Base-by-base conservation (phyloP, 2,888 invertebrate genomes). In the Cordylochernes scorpioides region DNA sequence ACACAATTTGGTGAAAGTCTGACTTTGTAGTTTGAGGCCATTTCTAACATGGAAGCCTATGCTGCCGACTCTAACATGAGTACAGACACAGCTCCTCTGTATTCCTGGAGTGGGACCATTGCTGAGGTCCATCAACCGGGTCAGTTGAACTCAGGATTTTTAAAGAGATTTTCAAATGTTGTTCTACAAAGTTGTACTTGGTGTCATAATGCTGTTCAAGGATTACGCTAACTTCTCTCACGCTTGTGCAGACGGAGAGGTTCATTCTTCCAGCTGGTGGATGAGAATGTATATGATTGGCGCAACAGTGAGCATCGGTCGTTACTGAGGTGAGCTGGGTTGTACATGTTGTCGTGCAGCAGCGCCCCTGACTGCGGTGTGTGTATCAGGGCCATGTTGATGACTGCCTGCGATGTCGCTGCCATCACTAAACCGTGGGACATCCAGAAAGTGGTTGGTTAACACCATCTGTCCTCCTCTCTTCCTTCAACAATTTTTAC, bases 371-470 rank as follows among this genome's bases (percentile, higher is more conserved):
- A 19, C n/a, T n/a, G n/a, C n/a, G n/a, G n/a, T n/a, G n/a, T 15
- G 19, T 15, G 4, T 17, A 30, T 78, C 29, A 64, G 82, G 16
- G 80, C 75, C 8, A 84, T 84, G 82, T 61, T 78, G 51, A 84
- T 86, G 84, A 86, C 84, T 15, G 78, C 78, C 21, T 84, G 82
- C 55, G 84, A 86, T 62, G 61, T 86, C 42, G 80, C 82, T 31
- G 84, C 84, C 39, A 84, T 84, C 47, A 80, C 80, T 29, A 86
- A 84, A 52, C 84, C 84, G 1, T 84, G 84, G 84, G 71, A 73
- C 5, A 71, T 80, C 29, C 82, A 84, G 54, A 68, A 74, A 44
- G 65, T 78, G 35, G 80, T 80, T 71, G 44, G 46, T 13, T 34
- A 22, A 16, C 13, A 9, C 13, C 14, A 4, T 5, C 16, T 19